These are phyloP conservation scores for Drosophila melanica DNA, from an alignment of 1,140 invertebrate species.

Conservation along the genomic window DNA sequence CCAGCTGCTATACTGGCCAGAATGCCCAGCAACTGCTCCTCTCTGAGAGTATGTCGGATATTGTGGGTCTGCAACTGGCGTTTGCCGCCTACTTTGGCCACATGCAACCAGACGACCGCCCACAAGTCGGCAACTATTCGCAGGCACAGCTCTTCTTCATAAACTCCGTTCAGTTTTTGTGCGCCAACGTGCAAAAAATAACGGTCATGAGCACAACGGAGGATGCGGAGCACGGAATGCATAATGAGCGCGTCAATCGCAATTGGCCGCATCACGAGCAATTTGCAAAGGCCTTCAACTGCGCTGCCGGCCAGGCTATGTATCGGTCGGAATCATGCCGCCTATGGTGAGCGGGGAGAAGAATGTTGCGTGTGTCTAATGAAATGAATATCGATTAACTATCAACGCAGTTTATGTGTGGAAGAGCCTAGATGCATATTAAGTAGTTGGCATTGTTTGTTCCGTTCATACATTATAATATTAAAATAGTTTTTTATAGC, in stretches of 20 bases:
- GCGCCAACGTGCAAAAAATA: constrained; percentile 56
- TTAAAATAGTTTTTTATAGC: neutral
- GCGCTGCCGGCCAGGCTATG: constrained; percentile 48
- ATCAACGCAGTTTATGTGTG: neutral
- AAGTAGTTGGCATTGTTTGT: neutral
- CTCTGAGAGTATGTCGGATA: constrained; percentile 60
- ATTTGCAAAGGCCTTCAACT: constrained; percentile 58
- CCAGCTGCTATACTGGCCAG: constrained; percentile 37
- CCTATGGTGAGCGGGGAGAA: constrained; percentile 31
- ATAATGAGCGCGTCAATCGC: constrained; percentile 58
- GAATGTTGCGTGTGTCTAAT: constrained; percentile 21
- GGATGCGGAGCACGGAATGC: constrained; percentile 53
- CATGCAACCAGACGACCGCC: neutral
- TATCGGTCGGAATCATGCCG: constrained; percentile 43
- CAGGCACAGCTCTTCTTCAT: constrained; percentile 59
- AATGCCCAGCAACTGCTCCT: constrained; percentile 25
- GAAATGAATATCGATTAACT: constrained; percentile 32
- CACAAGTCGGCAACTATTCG: constrained; percentile 9
- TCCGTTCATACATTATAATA: neutral
- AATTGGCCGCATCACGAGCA: constrained; percentile 65
- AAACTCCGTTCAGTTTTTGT: constrained; percentile 67
- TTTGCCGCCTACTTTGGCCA: constrained; percentile 47
- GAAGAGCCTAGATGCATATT: neutral
- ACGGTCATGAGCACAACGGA: constrained; percentile 3
- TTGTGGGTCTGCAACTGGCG: constrained; percentile 57